phyloP scores from a whole-genome alignment of 2,797 vertebrate species.

The Dicrostonyx torquatus region DNA sequence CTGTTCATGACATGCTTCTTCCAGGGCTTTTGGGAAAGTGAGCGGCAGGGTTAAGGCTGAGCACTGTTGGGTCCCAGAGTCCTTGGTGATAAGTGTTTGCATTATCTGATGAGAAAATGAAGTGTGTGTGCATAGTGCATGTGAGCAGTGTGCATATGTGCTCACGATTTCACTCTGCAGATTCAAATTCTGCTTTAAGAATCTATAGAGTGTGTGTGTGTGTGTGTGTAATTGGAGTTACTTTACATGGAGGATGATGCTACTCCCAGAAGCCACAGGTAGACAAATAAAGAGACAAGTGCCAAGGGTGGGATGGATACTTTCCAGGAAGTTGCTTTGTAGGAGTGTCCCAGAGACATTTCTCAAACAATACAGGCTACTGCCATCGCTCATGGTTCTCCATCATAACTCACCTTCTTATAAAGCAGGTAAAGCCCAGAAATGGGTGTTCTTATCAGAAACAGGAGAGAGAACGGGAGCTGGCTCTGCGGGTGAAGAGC shows the following conservation, averaged over 20 bases:
- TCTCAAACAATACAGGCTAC: neutral
- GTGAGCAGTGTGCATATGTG: no score
- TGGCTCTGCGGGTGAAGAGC: neutral
- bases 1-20: neutral
- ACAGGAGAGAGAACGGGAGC: neutral
- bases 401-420: no score
- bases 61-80: neutral
- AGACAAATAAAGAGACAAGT: neutral
- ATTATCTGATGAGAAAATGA: neutral
- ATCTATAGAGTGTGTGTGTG: neutral
- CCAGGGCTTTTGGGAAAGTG: neutral
- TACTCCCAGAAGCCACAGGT: neutral
- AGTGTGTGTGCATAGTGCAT: neutral
- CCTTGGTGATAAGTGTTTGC: neutral
- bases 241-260: neutral
- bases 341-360: neutral
- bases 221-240: neutral
- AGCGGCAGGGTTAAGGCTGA: neutral
- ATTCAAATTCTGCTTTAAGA: neutral
- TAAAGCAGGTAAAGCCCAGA: neutral
- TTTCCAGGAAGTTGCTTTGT: neutral
- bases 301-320: neutral
- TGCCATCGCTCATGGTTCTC: neutral
- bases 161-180: neutral
- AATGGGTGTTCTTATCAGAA: neutral